phyloP scores from a whole-genome alignment of 2,888 invertebrate species.

The Schizotus pectinicornis region DNA sequence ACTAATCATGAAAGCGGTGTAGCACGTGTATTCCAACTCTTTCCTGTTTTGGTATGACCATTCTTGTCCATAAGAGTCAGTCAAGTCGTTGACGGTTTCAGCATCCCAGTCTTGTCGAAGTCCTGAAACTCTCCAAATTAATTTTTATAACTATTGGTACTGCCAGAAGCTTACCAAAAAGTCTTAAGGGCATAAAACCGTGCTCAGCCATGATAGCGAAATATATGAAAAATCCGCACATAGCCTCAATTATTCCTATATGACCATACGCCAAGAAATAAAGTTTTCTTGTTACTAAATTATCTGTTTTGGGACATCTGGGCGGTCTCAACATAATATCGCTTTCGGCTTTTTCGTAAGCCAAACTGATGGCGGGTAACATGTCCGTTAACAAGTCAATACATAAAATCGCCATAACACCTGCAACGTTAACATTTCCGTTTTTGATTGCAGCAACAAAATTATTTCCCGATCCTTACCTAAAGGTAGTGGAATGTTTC shows the following conservation, averaged over 20 bases:
- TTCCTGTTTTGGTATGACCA: constrained; percentile 79
- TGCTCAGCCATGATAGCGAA: constrained; percentile 86
- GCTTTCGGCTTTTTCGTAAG: constrained; percentile 78
- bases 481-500: constrained; percentile 77
- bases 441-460: too few relatives aligned
- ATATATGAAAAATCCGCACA: constrained; percentile 86
- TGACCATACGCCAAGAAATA: constrained; percentile 85
- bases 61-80: constrained; percentile 80
- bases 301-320: constrained; percentile 63
- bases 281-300: constrained; percentile 66
- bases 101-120: constrained; percentile 81
- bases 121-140: constrained; percentile 33
- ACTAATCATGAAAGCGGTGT: constrained; percentile 83
- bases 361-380: constrained; percentile 80
- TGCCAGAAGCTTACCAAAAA: constrained; percentile 61
- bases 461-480: constrained; percentile 46
- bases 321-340: constrained; percentile 77
- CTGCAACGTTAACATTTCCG: constrained; percentile 47
- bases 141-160: too few relatives aligned
- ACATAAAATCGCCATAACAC: constrained; percentile 68
- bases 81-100: constrained; percentile 65
- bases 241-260: constrained; percentile 84
- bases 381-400: constrained; percentile 83
- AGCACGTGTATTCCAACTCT: constrained; percentile 76
- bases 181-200: constrained; percentile 73